A percentile compares a stretch with the other conserved stretches of the same genome.
Conservation (phyloP, 37 sponge, comb jelly and placozoan species). For the Trichoplax adhaerens region DNA sequence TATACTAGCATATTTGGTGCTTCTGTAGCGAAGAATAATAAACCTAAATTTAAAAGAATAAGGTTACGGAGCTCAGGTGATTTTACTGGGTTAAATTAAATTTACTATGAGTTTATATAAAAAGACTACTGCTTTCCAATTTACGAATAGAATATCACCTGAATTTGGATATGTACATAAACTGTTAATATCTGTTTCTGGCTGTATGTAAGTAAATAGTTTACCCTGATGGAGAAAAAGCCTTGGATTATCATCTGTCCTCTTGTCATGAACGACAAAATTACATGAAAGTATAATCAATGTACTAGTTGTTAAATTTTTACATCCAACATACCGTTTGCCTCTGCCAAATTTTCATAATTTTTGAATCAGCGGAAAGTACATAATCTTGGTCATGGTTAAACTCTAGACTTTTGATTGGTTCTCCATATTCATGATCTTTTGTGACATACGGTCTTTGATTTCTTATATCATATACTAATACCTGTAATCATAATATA, state of each 20-base stretch:
- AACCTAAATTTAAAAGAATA: constrained; percentile 10
- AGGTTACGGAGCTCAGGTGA: too few species aligned
- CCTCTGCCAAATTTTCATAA: constrained; percentile 75
- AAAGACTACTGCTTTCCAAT: too few species aligned
- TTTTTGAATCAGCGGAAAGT: constrained; percentile 58
- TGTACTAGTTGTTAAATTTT: too few species aligned
- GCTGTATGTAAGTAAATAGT: constrained; percentile 60
- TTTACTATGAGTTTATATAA: too few species aligned
- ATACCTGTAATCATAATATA: constrained; percentile 29
- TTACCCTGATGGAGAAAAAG: constrained; percentile 34
- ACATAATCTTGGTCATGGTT: constrained; percentile 39
- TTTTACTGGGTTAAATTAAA: too few species aligned
- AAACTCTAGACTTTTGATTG: constrained; percentile 69
- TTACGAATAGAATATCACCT: not conserved
- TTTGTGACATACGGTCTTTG: constrained; percentile 38
- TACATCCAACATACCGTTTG: constrained; percentile 18
- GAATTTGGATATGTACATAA: constrained; percentile 18
- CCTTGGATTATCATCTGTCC: too few species aligned
- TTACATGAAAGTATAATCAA: too few species aligned
- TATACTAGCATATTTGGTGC: constrained; percentile 58
- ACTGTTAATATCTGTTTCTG: constrained; percentile 45
- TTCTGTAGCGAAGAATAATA: constrained; percentile 67
- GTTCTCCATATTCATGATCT: constrained; percentile 76
- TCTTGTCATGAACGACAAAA: too few species aligned
- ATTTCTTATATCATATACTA: constrained; percentile 77